Conservation (phyloP, 2,113 vertebrate species). For the Chrysochloris asiatica region DNA sequence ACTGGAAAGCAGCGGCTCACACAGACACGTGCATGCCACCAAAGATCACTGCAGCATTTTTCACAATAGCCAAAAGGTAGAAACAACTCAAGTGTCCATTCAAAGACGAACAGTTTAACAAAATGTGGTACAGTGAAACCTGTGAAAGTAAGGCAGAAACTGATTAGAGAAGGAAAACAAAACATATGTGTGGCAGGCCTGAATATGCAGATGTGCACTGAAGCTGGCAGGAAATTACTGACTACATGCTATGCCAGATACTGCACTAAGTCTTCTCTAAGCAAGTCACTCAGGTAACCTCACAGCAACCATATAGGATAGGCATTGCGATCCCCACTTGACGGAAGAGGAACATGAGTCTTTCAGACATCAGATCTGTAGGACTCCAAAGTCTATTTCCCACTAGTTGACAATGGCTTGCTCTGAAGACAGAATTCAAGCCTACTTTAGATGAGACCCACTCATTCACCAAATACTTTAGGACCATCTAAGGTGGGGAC, state of each 20-base stretch:
- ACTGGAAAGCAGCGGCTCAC: background rate
- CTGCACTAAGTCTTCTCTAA: background rate
- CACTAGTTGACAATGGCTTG: background rate
- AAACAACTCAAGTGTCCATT: background rate
- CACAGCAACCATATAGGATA: rapidly evolving
- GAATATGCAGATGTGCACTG: no score
- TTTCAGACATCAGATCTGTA: no score
- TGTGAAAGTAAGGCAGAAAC: background rate
- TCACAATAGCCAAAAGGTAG: background rate
- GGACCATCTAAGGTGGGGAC: background rate
- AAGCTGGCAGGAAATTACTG: no score
- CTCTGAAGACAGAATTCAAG: background rate
- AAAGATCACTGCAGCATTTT: background rate
- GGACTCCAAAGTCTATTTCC: background rate
- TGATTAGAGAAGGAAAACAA: background rate
- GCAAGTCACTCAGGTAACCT: background rate
- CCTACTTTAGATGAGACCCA: background rate
- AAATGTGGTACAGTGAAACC: background rate
- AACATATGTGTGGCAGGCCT: no score
- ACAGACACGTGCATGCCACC: background rate
- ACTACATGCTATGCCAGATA: no score
- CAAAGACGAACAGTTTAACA: background rate
- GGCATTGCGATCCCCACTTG: background rate
- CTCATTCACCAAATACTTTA: no score
- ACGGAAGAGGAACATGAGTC: background rate